These are phyloP conservation scores for Drosophila longiperda DNA, from an alignment of 2,888 invertebrate genomes.

Conservation along the genomic window DNA sequence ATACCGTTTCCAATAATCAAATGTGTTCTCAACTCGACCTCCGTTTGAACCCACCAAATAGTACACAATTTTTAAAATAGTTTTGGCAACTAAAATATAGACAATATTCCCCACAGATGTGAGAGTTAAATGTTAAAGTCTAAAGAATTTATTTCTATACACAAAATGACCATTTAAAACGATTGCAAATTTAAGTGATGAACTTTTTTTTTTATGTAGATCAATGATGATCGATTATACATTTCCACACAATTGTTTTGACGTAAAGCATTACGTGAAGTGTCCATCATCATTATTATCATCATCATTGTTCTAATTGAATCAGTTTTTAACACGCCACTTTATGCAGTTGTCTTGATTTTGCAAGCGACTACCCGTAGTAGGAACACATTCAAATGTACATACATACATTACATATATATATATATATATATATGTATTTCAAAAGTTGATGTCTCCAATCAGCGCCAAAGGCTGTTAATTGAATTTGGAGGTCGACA, in stretches of 20 bases:
- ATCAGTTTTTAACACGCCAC: constrained; percentile 12
- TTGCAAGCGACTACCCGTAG: constrained; percentile 4
- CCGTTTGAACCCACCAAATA: neutral
- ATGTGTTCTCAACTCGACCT: neutral
- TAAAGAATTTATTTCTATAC: neutral
- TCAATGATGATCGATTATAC: constrained; percentile 46
- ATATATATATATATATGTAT: neutral
- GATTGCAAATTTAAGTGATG: constrained; percentile 4
- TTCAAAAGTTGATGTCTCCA: constrained; percentile 43
- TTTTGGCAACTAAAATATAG: neutral
- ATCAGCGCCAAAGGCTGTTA: constrained; percentile 65
- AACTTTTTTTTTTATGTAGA: neutral
- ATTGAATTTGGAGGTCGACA: constrained; percentile 75
- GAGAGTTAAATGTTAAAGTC: neutral
- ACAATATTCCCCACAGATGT: neutral
- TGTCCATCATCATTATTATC: constrained; percentile 27
- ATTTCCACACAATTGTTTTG: constrained; percentile 16
- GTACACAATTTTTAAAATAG: neutral
- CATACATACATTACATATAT: neutral
- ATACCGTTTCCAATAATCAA: neutral
- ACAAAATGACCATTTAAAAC: neutral
- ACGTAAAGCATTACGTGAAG: neutral
- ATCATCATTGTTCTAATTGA: constrained; percentile 20
- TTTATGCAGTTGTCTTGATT: constrained; percentile 20
- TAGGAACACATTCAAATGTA: neutral